Percentiles rank a stretch among this genome's conserved stretches.
Conservation (phyloP, 2,888 invertebrate genomes). For the Noctua pronuba region DNA sequence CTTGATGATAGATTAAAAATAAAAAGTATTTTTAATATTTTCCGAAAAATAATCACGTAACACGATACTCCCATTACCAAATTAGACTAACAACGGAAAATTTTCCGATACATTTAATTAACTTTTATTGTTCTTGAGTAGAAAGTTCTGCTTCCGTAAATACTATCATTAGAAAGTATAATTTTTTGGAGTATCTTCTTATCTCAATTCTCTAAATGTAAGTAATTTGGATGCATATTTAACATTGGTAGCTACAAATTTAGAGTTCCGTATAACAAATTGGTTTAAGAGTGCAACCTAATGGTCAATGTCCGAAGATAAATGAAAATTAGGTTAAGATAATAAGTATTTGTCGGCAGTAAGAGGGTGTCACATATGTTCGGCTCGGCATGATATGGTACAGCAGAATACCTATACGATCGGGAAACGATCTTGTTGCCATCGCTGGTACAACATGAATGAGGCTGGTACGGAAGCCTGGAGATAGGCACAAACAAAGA, state of each 20-base stretch:
- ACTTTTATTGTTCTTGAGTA: constrained; percentile 54
- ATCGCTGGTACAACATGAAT: background rate
- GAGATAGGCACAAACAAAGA: background rate
- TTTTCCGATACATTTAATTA: constrained; percentile 42
- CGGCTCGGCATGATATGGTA: background rate
- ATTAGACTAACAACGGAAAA: constrained; percentile 23
- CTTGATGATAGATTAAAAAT: constrained; percentile 14
- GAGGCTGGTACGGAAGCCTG: background rate
- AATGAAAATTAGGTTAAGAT: constrained; percentile 42
- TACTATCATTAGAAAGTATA: constrained; percentile 59
- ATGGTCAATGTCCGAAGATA: constrained; percentile 22
- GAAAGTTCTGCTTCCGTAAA: constrained; percentile 51
- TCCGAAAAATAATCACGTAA: constrained; percentile 26
- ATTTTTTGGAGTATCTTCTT: constrained; percentile 48
- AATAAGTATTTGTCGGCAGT: constrained; percentile 35
- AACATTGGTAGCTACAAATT: constrained; percentile 16
- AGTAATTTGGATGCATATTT: constrained; percentile 56
- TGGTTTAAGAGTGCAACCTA: constrained; percentile 5
- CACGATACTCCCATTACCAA: constrained; percentile 37
- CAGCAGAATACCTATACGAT: background rate
- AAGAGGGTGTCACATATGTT: background rate
- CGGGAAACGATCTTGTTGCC: background rate
- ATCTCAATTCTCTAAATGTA: constrained; percentile 52
- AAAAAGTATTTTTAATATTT: background rate
- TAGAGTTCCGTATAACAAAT: constrained; percentile 38